These are phyloP conservation scores for Leptopilina syphax DNA, from an alignment of 2,888 invertebrate species.

Conservation along the genomic window DNA sequence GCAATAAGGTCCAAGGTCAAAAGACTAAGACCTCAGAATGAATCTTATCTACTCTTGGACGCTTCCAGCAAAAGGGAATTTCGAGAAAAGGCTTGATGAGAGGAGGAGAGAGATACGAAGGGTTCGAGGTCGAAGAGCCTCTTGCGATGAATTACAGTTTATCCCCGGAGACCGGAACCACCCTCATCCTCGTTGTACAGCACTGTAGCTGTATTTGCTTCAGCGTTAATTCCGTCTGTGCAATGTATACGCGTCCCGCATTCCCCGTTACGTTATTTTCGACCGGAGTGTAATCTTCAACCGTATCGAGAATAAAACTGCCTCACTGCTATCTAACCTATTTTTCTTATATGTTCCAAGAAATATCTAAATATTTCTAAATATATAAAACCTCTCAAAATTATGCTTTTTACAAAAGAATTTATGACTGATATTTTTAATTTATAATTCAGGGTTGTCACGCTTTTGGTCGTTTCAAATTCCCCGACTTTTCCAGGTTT, in stretches of 20 bases:
- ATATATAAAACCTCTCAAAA: no score
- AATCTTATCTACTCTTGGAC: conserved; percentile 51
- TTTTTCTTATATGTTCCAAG: no score
- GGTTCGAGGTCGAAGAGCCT: conserved; percentile 53
- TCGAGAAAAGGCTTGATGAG: conserved; percentile 17
- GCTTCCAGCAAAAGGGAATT: conserved; percentile 43
- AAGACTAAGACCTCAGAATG: conserved; percentile 55
- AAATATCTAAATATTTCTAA: no score
- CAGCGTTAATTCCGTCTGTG: conserved; percentile 56
- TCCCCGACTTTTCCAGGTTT: no score
- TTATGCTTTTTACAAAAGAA: no score
- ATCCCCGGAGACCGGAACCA: conserved; percentile 47
- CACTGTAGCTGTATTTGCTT: conserved; percentile 49
- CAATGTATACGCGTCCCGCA: conserved; percentile 43
- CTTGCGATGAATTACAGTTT: conserved; percentile 58
- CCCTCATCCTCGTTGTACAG: conserved; percentile 8
- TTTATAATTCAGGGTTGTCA: no score
- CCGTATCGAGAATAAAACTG: not conserved
- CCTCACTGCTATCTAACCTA: no score
- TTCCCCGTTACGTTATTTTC: conserved; percentile 41
- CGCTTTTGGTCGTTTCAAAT: no score
- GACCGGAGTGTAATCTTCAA: conserved; percentile 46
- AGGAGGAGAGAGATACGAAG: conserved; percentile 4
- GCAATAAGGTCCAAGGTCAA: conserved; percentile 48
- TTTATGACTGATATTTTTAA: no score